Conservation (phyloP, 2,113 vertebrate genomes). For the Psephotus haematonotus region DNA sequence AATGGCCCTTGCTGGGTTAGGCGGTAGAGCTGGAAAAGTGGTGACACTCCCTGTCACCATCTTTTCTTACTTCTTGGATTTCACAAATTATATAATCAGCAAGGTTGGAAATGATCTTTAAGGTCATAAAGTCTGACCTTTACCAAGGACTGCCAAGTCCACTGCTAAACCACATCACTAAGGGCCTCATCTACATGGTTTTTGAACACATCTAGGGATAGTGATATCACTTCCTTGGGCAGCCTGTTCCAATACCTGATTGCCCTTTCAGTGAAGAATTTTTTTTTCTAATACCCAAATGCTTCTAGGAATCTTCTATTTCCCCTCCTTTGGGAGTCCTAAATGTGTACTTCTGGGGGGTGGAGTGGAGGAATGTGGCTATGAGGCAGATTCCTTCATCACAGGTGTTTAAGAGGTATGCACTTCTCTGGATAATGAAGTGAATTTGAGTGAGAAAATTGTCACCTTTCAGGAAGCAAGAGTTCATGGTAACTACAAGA, state of each 20-base stretch:
- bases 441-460: background rate
- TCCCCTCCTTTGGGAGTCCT: background rate
- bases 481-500: background rate
- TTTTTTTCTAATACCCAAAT: background rate
- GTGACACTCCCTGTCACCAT: rapidly evolving
- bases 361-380: background rate
- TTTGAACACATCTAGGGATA: background rate
- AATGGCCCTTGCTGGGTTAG: background rate
- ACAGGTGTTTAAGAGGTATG: background rate
- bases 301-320: background rate
- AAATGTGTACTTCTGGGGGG: background rate
- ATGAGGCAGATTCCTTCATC: background rate
- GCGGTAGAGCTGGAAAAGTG: background rate
- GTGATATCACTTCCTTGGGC: background rate
- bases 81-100: background rate
- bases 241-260: background rate
- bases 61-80: background rate
- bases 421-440: background rate
- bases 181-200: background rate
- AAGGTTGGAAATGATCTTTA: background rate
- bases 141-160: background rate
- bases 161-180: background rate
- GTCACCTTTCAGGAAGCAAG: background rate
- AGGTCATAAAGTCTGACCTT: background rate
- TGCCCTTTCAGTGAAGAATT: background rate